Percentiles rank a stretch among this genome's conserved stretches.
Conservation (phyloP, 2,113 vertebrate genomes). For the Brachyhypopomus gauderio region DNA sequence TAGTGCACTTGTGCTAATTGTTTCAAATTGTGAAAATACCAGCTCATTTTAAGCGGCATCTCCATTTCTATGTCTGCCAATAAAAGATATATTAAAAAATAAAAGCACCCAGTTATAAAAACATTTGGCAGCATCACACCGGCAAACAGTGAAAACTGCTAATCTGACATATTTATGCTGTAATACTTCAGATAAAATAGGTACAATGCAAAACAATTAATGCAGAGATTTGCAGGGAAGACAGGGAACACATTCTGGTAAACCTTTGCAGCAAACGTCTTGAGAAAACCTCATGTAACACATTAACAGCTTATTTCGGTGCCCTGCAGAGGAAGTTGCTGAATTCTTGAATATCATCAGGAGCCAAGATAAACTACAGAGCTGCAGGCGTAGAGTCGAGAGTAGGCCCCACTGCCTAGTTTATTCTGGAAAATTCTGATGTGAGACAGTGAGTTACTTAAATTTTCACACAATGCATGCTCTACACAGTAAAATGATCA, state of each 20-base stretch:
- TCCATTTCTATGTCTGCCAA: neutral
- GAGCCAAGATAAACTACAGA: slow-evolving; percentile 64
- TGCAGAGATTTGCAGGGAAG: slow-evolving; percentile 1
- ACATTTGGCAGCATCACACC: neutral
- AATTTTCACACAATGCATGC: neutral
- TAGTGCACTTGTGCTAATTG: neutral
- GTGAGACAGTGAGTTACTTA: slow-evolving; percentile 36
- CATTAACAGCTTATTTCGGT: slow-evolving; percentile 55
- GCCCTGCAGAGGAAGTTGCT: slow-evolving; percentile 51
- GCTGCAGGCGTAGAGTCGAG: slow-evolving; percentile 12
- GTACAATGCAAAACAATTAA: slow-evolving; percentile 16
- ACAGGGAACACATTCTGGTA: slow-evolving; percentile 36
- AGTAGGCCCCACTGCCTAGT: slow-evolving; percentile 39
- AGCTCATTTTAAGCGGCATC: neutral
- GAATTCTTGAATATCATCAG: slow-evolving; percentile 44
- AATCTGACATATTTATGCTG: neutral
- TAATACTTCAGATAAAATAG: slow-evolving; percentile 5
- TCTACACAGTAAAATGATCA: slow-evolving; percentile 18
- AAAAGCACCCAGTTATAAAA: neutral
- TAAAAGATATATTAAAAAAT: too few relatives aligned
- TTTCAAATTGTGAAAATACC: neutral
- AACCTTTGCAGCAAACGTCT: slow-evolving; percentile 50
- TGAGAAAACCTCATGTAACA: slow-evolving; percentile 53
- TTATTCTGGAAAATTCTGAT: slow-evolving; percentile 48
- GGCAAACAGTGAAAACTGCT: neutral